Percentiles rank a stretch among this genome's conserved stretches.
Evolutionary conservation across 2,113 vertebrate species (phyloP).

Genomic region (Zonotrichia leucophrys): DNA sequence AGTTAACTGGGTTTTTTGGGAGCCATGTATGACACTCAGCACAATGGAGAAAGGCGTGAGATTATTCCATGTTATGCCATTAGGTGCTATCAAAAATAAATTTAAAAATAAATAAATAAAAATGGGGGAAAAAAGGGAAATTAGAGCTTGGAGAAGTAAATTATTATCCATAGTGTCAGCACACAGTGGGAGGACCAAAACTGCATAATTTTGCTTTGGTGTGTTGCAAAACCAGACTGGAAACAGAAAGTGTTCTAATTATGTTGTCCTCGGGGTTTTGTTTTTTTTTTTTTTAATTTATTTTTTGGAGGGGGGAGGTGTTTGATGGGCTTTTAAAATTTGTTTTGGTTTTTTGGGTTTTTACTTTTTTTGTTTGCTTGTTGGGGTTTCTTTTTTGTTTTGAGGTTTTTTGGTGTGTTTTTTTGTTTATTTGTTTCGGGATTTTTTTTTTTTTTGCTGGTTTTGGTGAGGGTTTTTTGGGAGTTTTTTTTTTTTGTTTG

Average conservation of each 20-base stretch:
- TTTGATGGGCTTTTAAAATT: not conserved
- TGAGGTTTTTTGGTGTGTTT: too few species aligned
- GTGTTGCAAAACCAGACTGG: not conserved
- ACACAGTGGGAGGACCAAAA: not conserved
- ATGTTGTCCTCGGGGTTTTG: accelerated
- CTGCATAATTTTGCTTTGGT: not conserved
- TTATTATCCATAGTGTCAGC: not conserved
- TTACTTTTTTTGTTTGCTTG: not conserved
- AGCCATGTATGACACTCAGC: accelerated
- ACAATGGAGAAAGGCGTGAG: not conserved
- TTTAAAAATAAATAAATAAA: too few species aligned
- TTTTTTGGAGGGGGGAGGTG: not conserved
- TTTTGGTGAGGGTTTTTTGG: too few species aligned
- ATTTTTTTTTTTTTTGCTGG: too few species aligned
- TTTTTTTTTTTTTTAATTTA: too few species aligned
- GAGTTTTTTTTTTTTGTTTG: too few species aligned
- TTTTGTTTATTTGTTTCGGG: not conserved
- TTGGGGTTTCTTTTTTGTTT: not conserved
- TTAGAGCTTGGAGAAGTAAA: not conserved
- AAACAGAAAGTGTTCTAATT: not conserved
- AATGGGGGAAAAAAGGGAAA: not conserved
- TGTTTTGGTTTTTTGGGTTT: not conserved
- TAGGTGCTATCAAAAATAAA: not conserved
- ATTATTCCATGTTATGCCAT: not conserved
- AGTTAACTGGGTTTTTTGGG: not conserved